Percentiles rank a stretch among this genome's conserved stretches.
Conservation (phyloP, 2,888 invertebrate genomes). For the Hydriomena furcata region DNA sequence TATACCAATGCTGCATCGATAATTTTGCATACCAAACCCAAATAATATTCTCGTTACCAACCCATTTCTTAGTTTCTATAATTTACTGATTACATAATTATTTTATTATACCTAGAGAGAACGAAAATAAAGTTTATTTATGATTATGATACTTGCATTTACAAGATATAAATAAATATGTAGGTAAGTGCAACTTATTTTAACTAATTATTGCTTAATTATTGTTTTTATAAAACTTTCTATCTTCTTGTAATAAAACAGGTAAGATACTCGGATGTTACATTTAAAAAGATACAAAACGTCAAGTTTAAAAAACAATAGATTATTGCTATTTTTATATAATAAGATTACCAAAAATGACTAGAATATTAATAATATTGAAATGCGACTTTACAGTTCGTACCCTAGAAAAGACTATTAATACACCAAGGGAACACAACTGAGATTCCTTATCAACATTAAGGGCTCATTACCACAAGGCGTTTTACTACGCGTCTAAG, state of each 20-base stretch:
- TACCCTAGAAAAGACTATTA: too few relatives aligned
- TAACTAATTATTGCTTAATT: slow-evolving; percentile 9
- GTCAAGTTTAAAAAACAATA: too few relatives aligned
- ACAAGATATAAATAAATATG: neutral
- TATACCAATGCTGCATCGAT: neutral
- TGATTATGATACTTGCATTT: neutral
- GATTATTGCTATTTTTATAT: neutral
- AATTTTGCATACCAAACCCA: neutral
- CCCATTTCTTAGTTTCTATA: slow-evolving; percentile 6
- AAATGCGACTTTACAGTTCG: too few relatives aligned
- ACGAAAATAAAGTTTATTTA: neutral
- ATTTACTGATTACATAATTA: slow-evolving; percentile 1
- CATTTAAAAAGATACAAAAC: neutral
- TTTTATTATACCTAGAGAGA: neutral
- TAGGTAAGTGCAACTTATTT: too few relatives aligned
- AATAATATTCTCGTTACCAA: neutral
- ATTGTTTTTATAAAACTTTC: neutral
- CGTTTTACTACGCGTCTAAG: too few relatives aligned
- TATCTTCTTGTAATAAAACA: neutral
- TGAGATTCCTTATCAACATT: too few relatives aligned
- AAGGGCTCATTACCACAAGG: too few relatives aligned
- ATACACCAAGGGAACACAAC: too few relatives aligned
- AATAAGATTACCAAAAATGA: slow-evolving; percentile 2
- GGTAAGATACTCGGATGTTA: neutral
- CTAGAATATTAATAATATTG: neutral